Conservation (phyloP, 2,888 invertebrate genomes). For the Trimorus sp. region DNA sequence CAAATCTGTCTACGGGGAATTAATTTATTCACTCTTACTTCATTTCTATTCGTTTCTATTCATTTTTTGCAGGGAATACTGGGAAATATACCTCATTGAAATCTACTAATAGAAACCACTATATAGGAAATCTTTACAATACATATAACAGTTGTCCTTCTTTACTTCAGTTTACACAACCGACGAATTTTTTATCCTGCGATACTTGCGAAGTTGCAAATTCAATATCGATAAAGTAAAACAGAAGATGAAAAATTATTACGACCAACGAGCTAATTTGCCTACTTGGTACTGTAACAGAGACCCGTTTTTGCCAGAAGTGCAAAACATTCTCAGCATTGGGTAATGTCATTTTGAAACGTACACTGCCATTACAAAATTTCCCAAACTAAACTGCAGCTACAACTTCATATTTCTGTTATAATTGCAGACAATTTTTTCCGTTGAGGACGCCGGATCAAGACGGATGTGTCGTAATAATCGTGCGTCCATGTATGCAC, state of each 20-base stretch:
- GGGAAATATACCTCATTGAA: too few species aligned
- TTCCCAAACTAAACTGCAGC: neutral
- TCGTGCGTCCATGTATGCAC: conserved; percentile 85
- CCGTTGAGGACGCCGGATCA: conserved; percentile 83
- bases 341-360: conserved; percentile 7
- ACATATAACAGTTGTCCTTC: too few species aligned
- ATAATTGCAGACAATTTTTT: conserved; percentile 82
- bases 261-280: conserved; percentile 83
- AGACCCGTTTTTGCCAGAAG: conserved; percentile 83
- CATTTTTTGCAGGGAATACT: too few species aligned
- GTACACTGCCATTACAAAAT: too few species aligned
- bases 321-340: conserved; percentile 83
- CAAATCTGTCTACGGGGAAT: too few species aligned
- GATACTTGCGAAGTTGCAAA: conserved; percentile 85
- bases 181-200: conserved; percentile 83
- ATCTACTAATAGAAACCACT: too few species aligned
- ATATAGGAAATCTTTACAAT: too few species aligned
- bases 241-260: conserved; percentile 84
- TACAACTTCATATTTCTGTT: neutral
- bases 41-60: too few species aligned
- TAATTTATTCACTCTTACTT: too few species aligned
- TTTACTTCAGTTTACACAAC: conserved; percentile 48
- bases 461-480: conserved; percentile 83
- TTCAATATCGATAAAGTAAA: conserved; percentile 84
- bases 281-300: conserved; percentile 85